Conservation (phyloP, 1,140 invertebrate genomes). For the Musca domestica region DNA sequence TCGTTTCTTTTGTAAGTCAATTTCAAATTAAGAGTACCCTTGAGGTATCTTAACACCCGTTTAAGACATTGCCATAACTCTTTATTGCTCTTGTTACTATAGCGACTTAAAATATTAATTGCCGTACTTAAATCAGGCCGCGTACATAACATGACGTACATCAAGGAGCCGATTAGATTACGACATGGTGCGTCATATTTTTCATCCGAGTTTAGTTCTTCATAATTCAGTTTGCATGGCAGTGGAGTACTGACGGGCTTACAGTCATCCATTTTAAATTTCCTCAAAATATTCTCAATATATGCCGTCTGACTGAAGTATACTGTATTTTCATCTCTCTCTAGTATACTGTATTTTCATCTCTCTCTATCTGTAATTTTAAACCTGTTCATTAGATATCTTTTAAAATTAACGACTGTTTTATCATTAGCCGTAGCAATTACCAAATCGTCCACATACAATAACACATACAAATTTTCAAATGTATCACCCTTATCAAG, state of each 20-base stretch:
- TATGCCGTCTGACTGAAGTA: conserved; percentile 31
- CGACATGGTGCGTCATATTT: too few relatives aligned
- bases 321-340: conserved; percentile 25
- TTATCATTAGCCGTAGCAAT: too few relatives aligned
- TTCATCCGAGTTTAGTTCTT: too few relatives aligned
- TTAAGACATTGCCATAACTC: conserved; percentile 29
- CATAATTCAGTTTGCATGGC: too few relatives aligned
- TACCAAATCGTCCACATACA: conserved; percentile 39
- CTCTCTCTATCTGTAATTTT: conserved; percentile 32
- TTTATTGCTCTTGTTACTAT: conserved; percentile 27
- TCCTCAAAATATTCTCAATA: conserved; percentile 26
- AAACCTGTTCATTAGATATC: conserved; percentile 33
- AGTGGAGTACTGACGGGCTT: too few relatives aligned
- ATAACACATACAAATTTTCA: conserved; percentile 36
- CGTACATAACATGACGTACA: too few relatives aligned
- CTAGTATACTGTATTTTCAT: too few relatives aligned
- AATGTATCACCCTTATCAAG: conserved; percentile 30
- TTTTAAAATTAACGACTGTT: conserved; percentile 31
- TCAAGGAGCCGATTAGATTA: too few relatives aligned
- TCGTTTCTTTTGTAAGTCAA: too few relatives aligned
- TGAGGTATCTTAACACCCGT: conserved; percentile 1
- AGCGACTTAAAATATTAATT: conserved; percentile 25
- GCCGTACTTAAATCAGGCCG: conserved; percentile 25
- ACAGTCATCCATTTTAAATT: too few relatives aligned
- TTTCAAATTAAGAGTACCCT: too few relatives aligned